Conservation (phyloP, 2,113 vertebrate species). For the Scomber colias region DNA sequence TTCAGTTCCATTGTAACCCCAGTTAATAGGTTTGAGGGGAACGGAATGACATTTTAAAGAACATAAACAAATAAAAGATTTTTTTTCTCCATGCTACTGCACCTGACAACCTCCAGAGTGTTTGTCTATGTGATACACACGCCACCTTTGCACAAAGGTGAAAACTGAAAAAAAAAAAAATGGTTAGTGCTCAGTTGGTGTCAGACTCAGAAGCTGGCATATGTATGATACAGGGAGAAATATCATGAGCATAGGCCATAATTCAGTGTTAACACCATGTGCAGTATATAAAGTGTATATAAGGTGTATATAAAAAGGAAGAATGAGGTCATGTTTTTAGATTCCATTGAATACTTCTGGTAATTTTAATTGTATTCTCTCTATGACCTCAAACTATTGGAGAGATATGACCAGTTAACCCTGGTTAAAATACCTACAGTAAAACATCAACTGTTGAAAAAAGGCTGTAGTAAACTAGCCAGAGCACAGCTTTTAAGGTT, state of each 20-base stretch:
- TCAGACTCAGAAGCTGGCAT: conserved; percentile 11
- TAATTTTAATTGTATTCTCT: too few relatives aligned
- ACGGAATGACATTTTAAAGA: conserved; percentile 76
- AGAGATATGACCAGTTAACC: too few relatives aligned
- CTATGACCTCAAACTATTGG: too few relatives aligned
- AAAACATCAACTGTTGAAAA: not conserved
- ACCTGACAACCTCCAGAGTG: conserved; percentile 56
- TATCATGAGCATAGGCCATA: conserved; percentile 10
- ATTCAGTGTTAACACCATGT: conserved; percentile 9
- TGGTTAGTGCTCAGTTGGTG: conserved; percentile 6
- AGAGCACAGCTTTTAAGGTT: too few relatives aligned
- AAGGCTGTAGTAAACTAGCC: not conserved
- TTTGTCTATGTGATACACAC: conserved; percentile 33
- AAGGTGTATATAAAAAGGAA: not conserved
- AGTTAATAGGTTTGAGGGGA: conserved; percentile 62
- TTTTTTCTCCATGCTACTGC: conserved; percentile 26
- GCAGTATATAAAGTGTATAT: not conserved
- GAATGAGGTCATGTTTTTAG: not conserved
- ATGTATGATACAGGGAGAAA: conserved; percentile 23
- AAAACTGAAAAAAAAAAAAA: conserved; percentile 33
- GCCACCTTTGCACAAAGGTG: conserved; percentile 60
- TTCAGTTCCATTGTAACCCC: conserved; percentile 57
- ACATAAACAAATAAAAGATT: conserved; percentile 70
- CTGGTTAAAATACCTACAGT: too few relatives aligned
- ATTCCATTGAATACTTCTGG: not conserved